Evolutionary conservation across 2,113 vertebrate genomes (phyloP).

Genomic region (Eclectus roratus): DNA sequence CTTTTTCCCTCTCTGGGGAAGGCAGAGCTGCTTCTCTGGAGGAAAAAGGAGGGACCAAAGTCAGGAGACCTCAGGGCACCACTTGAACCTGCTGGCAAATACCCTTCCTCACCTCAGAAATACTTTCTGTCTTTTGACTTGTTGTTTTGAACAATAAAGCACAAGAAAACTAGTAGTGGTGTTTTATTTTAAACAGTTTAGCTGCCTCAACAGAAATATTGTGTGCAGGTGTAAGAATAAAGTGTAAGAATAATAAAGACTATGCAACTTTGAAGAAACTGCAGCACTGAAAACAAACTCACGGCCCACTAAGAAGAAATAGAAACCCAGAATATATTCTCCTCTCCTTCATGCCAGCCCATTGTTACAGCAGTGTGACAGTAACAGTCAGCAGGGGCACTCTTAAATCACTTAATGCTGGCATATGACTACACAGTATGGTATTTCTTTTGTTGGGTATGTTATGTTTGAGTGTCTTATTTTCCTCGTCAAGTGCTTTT

Average conservation of each 20-base stretch:
- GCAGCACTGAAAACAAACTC: background rate
- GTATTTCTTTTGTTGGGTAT: conserved; percentile 56
- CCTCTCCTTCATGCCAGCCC: background rate
- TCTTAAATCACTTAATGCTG: conserved; percentile 38
- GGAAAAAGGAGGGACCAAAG: background rate
- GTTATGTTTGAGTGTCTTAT: background rate
- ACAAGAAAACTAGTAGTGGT: background rate
- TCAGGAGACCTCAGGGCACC: background rate
- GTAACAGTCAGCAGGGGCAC: background rate
- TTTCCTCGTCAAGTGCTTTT: background rate
- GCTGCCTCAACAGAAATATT: background rate
- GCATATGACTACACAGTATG: conserved; percentile 33
- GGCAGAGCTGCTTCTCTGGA: background rate
- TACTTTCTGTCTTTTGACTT: background rate
- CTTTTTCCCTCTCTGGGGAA: background rate
- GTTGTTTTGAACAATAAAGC: background rate
- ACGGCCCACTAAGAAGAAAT: background rate
- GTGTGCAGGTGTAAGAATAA: background rate
- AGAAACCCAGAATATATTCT: background rate
- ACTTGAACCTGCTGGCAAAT: background rate
- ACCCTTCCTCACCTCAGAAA: background rate
- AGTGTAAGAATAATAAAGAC: background rate
- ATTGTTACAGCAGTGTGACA: conserved; percentile 36
- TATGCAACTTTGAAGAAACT: background rate
- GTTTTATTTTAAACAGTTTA: background rate